These are phyloP conservation scores for Andinoacara biseriatus DNA, from an alignment of 2,113 vertebrate genomes.

Conservation along the genomic window DNA sequence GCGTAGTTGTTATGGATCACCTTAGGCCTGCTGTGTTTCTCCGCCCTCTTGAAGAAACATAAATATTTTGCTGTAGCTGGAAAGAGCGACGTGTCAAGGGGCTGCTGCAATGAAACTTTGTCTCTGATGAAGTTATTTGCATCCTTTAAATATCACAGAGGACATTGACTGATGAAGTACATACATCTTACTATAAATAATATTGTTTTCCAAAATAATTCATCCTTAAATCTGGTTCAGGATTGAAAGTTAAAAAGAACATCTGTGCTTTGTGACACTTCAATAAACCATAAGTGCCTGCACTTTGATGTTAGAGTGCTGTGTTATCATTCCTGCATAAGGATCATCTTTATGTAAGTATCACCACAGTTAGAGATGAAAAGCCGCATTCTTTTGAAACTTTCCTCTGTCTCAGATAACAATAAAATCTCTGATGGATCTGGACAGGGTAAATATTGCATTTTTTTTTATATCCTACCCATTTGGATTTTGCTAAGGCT, in stretches of 20 bases:
- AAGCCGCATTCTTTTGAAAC: neutral
- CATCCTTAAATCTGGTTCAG: conserved; percentile 2
- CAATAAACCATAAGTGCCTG: conserved; percentile 27
- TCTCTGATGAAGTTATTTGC: conserved; percentile 10
- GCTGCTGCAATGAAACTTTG: conserved; percentile 6
- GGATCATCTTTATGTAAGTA: neutral
- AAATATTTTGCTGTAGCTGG: conserved; percentile 13
- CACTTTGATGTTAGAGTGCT: conserved; percentile 49
- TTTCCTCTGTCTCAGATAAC: neutral
- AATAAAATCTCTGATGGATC: neutral
- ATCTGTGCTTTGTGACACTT: neutral
- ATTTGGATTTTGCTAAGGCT: neutral
- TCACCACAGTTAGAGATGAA: neutral
- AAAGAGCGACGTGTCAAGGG: conserved; percentile 4
- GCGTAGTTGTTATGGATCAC: conserved; percentile 19
- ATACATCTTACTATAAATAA: neutral
- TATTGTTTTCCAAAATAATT: neutral
- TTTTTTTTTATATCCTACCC: fast-evolving
- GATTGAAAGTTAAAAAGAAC: conserved; percentile 1
- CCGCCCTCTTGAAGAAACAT: neutral
- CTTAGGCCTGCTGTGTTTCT: neutral
- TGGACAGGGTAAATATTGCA: neutral
- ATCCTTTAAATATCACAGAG: conserved; percentile 19
- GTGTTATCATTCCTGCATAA: conserved; percentile 57
- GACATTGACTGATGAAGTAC: neutral